Base-by-base conservation (phyloP, 2,888 invertebrate genomes). In the Pterostichus niger region DNA sequence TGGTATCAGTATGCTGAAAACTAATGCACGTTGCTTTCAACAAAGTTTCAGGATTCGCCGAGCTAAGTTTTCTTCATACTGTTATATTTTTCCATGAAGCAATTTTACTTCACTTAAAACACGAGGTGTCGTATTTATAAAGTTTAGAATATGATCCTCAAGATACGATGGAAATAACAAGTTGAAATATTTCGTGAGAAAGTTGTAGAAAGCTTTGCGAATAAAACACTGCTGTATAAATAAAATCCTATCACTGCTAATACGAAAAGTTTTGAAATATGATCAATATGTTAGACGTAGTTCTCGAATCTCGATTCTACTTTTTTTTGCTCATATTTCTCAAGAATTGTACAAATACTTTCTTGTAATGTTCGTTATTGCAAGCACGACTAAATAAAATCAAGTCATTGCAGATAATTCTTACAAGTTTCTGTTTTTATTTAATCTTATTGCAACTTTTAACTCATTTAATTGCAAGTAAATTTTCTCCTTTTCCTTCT, bases 81-180 rank as follows among this genome's bases (percentile, higher is more conserved):
- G 64, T 64, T 64, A 64, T 64, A 35, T 64, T 64, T 64, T 64
- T 33, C 64, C 33, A 64, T n/a, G 64, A 31, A 40, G 64, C 13
- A 64, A 64, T 64, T 64, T 64, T 64, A 64, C 6, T 64, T 64
- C 35, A 64, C 64, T 64, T 64, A 64, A 64, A 64, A 64, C 64
- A 33, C 64, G 64, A 64, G 35, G 64, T 64, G 64, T 64, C 64
- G 35, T 35, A n/a, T 64, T 64, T 64, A 64, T 35, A 64, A 64
- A 64, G 35, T 64, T 64, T 33, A 31, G 24, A 59, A 59, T 59
- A 59, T 59, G 59, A 59, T 15, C 59, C 59, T 13, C 64, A 35
- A 13, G 64, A 64, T 35, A 33, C 35, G 31, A 24, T 24, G 11
- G 35, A 11, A 64, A 64, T 64, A 64, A 64, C 33, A 64, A 64